Base-by-base conservation (phyloP, 2,113 vertebrate genomes). In the Progne subis region DNA sequence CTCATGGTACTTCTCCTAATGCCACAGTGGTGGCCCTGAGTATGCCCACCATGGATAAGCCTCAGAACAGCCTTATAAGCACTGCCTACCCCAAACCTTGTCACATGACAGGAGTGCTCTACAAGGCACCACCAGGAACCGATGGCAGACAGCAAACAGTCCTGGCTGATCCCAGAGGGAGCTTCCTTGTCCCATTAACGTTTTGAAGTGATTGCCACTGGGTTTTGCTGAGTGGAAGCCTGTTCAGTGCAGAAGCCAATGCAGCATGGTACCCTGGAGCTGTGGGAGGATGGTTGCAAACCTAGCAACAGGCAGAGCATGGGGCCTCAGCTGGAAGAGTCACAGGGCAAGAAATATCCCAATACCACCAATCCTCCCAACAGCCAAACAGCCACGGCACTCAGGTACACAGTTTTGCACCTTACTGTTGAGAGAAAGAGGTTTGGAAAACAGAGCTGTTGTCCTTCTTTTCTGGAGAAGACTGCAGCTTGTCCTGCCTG, bases 41-140 rank as follows among this genome's bases (percentile, higher is more conserved):
- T 14, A 1, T 8, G 1, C 26, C 31, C 13, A 9, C 23, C 18
- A 10, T 1, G 7, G 1, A 10, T 5, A 46, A 92, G 20, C n/a
- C 39, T 31, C 4, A 4, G 43, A n/a, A 29, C 56, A 69, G 32
- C 70, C 47, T 24, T 9, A 0, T 6, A 65, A 34, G 37, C 24
- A 6, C 57, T 19, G 28, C 50, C 55, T 37, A 5, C 16, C 50
- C 32, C 37, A 65, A 39, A 32, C 9, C 34, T 59, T 44, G 39
- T 41, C 46, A 46, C 0, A 0, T 37, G 75, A 20, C 24, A 9
- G n/a, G 20, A 18, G 4, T n/a, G 14, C 24, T 53, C 20, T 28
- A 72, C 61, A 57, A 75, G 43, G 47, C 47, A 71, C 39, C 34
- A 21, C 53, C 11, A 55, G 32, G 37, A 50, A 32, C 49, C 0